Percentiles rank a stretch among this genome's conserved stretches.
These are phyloP conservation scores for Trichogramma pretiosum DNA, from an alignment of 1,140 invertebrate genomes.

Conservation along the genomic window DNA sequence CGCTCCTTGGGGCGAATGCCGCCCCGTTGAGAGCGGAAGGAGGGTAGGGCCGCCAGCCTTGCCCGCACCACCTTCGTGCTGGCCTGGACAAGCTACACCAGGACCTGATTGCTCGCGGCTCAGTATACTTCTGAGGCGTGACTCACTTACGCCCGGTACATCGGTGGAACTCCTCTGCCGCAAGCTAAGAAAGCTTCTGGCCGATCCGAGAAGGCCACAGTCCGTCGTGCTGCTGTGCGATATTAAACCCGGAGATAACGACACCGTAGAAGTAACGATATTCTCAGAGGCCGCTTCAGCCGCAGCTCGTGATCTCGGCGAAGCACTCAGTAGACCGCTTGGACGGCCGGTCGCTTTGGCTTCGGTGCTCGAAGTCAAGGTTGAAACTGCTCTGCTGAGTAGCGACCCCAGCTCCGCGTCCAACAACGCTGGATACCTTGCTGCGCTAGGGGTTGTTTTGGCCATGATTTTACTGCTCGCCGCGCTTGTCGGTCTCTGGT, in stretches of 20 bases:
- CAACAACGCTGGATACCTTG: conserved; percentile 48
- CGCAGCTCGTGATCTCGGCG: conserved; percentile 57
- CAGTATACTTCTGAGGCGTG: conserved; percentile 60
- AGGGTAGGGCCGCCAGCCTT: conserved; percentile 66
- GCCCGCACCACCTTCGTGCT: conserved; percentile 65
- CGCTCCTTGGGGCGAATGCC: conserved; percentile 71
- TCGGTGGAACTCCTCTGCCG: conserved; percentile 64
- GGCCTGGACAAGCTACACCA: conserved; percentile 61
- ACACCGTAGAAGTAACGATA: conserved; percentile 79
- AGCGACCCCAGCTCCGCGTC: conserved; percentile 45
- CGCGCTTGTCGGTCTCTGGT: conserved; percentile 37
- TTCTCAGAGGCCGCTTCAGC: conserved; percentile 52
- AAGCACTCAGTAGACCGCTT: conserved; percentile 58
- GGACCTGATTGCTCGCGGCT: conserved; percentile 61
- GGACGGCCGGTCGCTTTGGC: conserved; percentile 52
- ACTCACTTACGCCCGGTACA: conserved; percentile 56
- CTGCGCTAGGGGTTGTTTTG: conserved; percentile 43
- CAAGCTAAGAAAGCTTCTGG: conserved; percentile 57
- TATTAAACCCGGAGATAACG: conserved; percentile 66
- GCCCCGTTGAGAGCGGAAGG: conserved; percentile 60
- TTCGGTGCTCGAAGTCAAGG: conserved; percentile 71
- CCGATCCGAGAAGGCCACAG: conserved; percentile 49
- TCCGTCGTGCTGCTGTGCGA: conserved; percentile 70
- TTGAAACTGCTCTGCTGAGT: conserved; percentile 56
- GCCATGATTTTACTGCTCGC: conserved; percentile 32